A percentile compares a stretch with the other conserved stretches of the same genome.
These are phyloP conservation scores for Drosophila recens DNA, from an alignment of 2,888 invertebrate genomes.

Conservation along the genomic window DNA sequence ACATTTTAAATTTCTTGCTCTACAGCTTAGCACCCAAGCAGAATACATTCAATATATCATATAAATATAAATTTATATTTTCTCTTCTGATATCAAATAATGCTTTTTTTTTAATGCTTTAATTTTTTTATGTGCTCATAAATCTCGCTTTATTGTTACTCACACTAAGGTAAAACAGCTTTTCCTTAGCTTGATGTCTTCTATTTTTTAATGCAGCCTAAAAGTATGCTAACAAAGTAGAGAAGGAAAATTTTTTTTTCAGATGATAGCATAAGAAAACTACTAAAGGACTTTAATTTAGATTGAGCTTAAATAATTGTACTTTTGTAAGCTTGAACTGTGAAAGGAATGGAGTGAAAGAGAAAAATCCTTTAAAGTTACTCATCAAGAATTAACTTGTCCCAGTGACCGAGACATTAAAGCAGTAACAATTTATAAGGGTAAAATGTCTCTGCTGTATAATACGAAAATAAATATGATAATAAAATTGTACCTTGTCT, in stretches of 20 bases:
- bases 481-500: background rate
- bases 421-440: background rate
- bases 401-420: background rate
- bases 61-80: conserved; percentile 26
- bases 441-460: background rate
- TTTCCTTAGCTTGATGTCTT: background rate
- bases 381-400: background rate
- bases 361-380: background rate
- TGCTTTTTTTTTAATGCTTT: conserved; percentile 5
- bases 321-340: background rate
- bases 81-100: background rate
- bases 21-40: conserved; percentile 31
- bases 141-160: conserved; percentile 12
- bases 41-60: conserved; percentile 24
- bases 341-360: background rate
- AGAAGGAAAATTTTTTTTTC: background rate
- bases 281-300: background rate
- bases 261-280: background rate
- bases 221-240: conserved; percentile 28
- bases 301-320: background rate
- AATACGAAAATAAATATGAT: background rate
- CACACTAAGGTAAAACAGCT: background rate
- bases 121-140: conserved; percentile 20
- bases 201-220: conserved; percentile 17
- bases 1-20: conserved; percentile 42